Percentiles rank a stretch among this genome's conserved stretches.
Evolutionary conservation across 1,140 invertebrate genomes (phyloP).

Genomic region (Bombus fervidus): DNA sequence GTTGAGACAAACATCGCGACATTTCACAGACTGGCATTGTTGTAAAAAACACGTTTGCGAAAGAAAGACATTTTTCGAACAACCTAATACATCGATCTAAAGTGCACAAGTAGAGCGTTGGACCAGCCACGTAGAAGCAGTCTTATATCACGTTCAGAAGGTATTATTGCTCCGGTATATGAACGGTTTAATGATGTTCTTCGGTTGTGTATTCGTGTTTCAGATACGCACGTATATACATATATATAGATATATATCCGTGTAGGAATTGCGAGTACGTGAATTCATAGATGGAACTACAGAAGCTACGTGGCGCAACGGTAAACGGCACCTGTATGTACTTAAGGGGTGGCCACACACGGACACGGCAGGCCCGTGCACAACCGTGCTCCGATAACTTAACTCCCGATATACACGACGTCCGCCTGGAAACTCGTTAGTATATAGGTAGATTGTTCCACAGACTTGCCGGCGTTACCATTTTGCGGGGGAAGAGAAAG

Average conservation of each 20-base stretch:
- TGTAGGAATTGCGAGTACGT: constrained; percentile 40
- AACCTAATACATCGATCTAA: background rate
- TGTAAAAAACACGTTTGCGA: too few species aligned
- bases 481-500: constrained; percentile 53
- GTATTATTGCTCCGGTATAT: constrained; percentile 44
- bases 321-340: constrained; percentile 17
- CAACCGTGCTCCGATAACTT: background rate
- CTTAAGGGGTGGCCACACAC: background rate
- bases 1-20: too few species aligned
- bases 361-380: background rate
- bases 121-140: constrained; percentile 7
- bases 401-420: constrained; percentile 1
- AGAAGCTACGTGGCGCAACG: constrained; percentile 38
- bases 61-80: too few species aligned
- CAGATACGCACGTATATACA: constrained; percentile 1
- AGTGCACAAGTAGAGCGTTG: background rate
- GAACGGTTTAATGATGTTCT: constrained; percentile 63
- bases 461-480: constrained; percentile 62
- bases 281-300: constrained; percentile 51
- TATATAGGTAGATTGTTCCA: constrained; percentile 66
- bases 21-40: too few species aligned
- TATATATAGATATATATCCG: constrained; percentile 7
- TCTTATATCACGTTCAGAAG: constrained; percentile 25
- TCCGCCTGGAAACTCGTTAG: constrained; percentile 65
- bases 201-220: constrained; percentile 40